phyloP scores from a whole-genome alignment of 2,888 invertebrate genomes.

The Drosophila lacicola region DNA sequence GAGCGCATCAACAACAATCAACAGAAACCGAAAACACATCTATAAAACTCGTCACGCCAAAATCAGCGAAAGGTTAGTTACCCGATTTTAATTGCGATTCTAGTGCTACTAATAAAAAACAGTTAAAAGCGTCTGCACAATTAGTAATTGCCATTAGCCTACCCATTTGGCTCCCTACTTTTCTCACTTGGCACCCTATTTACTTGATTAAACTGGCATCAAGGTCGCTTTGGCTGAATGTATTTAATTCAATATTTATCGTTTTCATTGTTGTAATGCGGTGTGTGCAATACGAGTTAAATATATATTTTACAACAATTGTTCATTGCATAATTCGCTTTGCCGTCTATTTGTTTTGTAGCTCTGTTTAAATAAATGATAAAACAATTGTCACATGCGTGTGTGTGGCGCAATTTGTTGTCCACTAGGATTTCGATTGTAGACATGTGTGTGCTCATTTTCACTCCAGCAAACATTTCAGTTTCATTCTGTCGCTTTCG shows the following conservation, averaged over 20 bases:
- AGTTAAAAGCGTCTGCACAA: conserved; percentile 9
- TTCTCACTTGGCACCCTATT: conserved; percentile 7
- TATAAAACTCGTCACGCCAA: conserved; percentile 21
- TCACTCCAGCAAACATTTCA: conserved; percentile 30
- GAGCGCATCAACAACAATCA: conserved; percentile 50
- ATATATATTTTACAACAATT: conserved; percentile 32
- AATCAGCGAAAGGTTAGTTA: conserved; percentile 65
- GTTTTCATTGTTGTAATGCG: conserved; percentile 19
- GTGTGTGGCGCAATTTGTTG: conserved; percentile 2
- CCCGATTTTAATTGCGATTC: conserved; percentile 29
- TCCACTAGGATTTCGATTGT: conserved; percentile 5
- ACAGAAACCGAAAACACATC: conserved; percentile 15
- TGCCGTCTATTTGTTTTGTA: conserved; percentile 39
- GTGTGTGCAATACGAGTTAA: conserved; percentile 24
- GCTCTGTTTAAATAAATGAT: conserved; percentile 16
- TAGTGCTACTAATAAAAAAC: conserved; percentile 9
- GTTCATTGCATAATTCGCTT: conserved; percentile 55
- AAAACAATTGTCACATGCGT: conserved; percentile 2
- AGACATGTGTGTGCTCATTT: background rate
- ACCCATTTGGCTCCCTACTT: conserved; percentile 4
- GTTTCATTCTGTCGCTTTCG: conserved; percentile 63
- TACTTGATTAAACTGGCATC: conserved; percentile 19
- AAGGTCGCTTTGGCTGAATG: conserved; percentile 29
- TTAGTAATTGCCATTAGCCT: conserved; percentile 6
- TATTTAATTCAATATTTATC: conserved; percentile 54